These are phyloP conservation scores for Sterrhoptilus dennistouni DNA, from an alignment of 2,113 vertebrate genomes.

Conservation along the genomic window DNA sequence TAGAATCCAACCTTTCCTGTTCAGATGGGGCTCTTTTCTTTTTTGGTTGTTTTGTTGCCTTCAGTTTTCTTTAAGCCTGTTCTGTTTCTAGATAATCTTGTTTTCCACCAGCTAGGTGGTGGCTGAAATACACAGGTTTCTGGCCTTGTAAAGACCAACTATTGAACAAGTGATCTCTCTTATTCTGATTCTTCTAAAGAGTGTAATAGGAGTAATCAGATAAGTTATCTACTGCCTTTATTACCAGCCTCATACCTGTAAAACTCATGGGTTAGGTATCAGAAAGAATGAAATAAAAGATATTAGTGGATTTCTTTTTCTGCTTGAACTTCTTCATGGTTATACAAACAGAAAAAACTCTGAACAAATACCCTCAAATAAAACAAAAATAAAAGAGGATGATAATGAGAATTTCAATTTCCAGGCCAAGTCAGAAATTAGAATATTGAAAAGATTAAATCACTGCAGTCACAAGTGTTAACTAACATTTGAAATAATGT, in stretches of 20 bases:
- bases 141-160: rapidly evolving
- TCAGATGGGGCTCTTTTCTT: background rate
- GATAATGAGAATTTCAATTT: background rate
- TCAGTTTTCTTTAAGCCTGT: background rate
- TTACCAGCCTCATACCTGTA: background rate
- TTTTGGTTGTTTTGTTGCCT: background rate
- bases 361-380: background rate
- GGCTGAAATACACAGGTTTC: background rate
- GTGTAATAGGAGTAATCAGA: background rate
- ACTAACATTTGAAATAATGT: background rate
- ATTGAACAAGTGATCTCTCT: background rate
- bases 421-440: background rate
- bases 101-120: background rate
- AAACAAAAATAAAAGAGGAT: background rate
- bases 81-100: background rate
- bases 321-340: background rate
- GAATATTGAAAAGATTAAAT: background rate
- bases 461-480: background rate
- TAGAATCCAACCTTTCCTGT: background rate
- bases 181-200: background rate
- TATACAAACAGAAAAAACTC: too few relatives aligned
- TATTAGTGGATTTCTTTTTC: background rate
- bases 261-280: background rate
- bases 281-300: background rate
- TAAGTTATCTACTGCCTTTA: background rate